Conservation (phyloP, 1,140 invertebrate genomes). For the Aphelenchoides besseyi region DNA sequence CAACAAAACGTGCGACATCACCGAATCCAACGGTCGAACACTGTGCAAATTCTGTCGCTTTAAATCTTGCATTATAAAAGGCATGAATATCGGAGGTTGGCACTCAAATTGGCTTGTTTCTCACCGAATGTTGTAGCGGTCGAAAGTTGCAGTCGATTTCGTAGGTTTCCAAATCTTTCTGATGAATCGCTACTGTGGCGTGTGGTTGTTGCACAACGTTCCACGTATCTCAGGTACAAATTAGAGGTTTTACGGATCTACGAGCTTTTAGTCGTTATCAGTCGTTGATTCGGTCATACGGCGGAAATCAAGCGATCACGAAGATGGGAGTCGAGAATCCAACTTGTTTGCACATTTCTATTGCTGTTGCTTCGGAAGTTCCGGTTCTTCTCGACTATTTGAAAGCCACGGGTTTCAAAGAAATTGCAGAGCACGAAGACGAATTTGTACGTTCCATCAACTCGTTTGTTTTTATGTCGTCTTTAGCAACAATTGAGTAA, state of each 20-base stretch:
- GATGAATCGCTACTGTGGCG: neutral
- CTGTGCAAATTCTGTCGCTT: conserved; percentile 7
- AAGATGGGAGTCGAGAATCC: neutral
- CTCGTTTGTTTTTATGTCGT: neutral
- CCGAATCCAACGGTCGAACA: neutral
- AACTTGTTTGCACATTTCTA: neutral
- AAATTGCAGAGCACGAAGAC: neutral
- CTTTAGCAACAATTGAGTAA: neutral
- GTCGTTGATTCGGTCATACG: neutral
- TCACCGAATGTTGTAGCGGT: neutral
- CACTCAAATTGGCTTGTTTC: neutral
- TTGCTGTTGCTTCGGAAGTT: conserved; percentile 1
- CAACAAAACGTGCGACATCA: conserved; percentile 4
- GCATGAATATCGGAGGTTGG: neutral
- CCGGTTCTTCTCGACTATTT: neutral
- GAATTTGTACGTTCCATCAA: conserved; percentile 4
- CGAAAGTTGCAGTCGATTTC: neutral
- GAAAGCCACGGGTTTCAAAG: neutral
- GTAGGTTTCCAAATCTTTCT: neutral
- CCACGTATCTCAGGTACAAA: neutral
- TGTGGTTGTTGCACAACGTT: neutral
- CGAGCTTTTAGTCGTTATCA: conserved; percentile 9
- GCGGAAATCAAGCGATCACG: neutral
- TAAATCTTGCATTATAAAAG: neutral
- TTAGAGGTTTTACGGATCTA: too few species aligned